These are phyloP conservation scores for Hypotaenidia okinawae DNA, from an alignment of 2,797 vertebrate species.

Conservation along the genomic window DNA sequence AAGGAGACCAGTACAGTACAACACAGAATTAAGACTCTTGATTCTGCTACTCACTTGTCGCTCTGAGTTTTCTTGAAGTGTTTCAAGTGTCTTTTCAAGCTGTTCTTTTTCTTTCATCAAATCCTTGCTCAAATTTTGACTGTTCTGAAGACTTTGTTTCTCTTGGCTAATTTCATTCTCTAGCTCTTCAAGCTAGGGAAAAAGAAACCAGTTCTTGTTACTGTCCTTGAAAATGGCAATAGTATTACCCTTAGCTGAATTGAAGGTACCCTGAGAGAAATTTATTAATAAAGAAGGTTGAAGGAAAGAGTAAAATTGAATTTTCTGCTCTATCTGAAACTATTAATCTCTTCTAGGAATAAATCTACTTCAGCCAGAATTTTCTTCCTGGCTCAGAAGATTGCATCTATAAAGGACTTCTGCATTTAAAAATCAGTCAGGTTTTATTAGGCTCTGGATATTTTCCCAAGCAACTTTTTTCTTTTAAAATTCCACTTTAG, in stretches of 20 bases:
- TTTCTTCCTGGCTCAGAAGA: neutral
- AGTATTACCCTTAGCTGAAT: neutral
- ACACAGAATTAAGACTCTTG: neutral
- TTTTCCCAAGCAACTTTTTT: neutral
- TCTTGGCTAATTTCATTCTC: constrained; percentile 86
- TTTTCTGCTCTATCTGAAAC: neutral
- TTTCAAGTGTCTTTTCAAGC: constrained; percentile 94
- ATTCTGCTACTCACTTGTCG: constrained; percentile 85
- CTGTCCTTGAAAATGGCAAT: neutral
- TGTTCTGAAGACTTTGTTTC: constrained; percentile 87
- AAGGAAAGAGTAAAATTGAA: neutral
- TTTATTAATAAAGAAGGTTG: neutral
- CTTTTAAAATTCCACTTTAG: neutral
- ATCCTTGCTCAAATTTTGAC: constrained; percentile 90
- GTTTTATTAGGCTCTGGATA: neutral
- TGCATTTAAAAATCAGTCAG: neutral
- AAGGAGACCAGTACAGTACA: neutral
- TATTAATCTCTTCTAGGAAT: neutral
- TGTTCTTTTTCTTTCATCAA: constrained; percentile 96
- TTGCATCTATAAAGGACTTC: neutral
- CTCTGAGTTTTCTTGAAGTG: constrained; percentile 91
- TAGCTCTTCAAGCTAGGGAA: constrained; percentile 87
- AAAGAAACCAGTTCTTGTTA: neutral
- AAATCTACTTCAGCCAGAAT: neutral
- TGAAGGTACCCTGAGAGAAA: neutral